Evolutionary conservation across 2,797 vertebrate species (phyloP).

Genomic region (Poeciliopsis paucimaculata): DNA sequence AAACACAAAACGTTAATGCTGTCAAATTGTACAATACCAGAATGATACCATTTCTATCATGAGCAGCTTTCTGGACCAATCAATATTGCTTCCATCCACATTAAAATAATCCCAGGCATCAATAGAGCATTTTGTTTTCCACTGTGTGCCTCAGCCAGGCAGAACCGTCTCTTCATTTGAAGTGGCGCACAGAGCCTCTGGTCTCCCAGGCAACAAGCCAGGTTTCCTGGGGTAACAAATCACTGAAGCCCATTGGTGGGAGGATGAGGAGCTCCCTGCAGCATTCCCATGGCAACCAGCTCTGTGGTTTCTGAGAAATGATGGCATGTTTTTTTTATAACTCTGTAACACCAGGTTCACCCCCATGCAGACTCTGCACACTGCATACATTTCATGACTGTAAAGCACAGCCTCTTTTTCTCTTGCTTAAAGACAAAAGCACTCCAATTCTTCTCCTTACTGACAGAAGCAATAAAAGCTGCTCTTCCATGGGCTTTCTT

Average conservation of each 20-base stretch:
- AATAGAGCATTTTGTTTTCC: slow-evolving; percentile 15
- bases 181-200: slow-evolving; percentile 56
- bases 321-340: slow-evolving; percentile 52
- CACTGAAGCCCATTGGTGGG: slow-evolving; percentile 62
- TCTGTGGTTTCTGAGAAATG: slow-evolving; percentile 66
- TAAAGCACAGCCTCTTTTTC: neutral
- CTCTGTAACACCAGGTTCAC: slow-evolving; percentile 49
- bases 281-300: slow-evolving; percentile 76
- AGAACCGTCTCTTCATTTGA: slow-evolving; percentile 42
- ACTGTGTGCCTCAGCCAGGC: slow-evolving; percentile 37
- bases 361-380: slow-evolving; percentile 19
- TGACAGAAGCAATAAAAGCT: slow-evolving; percentile 6
- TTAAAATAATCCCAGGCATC: slow-evolving; percentile 6
- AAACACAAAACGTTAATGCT: neutral
- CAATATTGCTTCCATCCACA: neutral
- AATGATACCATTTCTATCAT: neutral
- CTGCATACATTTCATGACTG: neutral
- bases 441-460: neutral
- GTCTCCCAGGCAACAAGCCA: slow-evolving; percentile 77
- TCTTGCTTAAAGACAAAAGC: neutral
- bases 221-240: slow-evolving; percentile 71
- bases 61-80: neutral
- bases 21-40: neutral
- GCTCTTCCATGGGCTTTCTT: slow-evolving; percentile 6
- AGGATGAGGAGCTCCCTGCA: slow-evolving; percentile 71